Evolutionary conservation across 1,140 invertebrate genomes (phyloP), one percentile per base, ranked within the genome.

Genomic region (Drosophila virilis): DNA sequence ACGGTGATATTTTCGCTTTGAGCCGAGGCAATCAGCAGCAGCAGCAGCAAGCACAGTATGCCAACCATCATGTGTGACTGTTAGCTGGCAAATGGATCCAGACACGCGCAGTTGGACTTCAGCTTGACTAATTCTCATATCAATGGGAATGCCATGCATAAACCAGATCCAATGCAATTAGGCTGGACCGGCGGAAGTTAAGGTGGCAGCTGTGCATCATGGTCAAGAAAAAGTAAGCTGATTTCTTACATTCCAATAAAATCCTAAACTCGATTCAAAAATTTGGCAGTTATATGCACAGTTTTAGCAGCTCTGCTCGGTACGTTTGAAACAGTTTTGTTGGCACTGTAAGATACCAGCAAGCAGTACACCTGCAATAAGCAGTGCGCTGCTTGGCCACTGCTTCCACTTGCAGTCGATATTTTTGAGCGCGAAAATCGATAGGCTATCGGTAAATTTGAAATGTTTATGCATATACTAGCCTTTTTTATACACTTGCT

Each of bases 51-150:
- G 9, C 42, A 50, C 1, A 67, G 12, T 32, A 38, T 8, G 8
- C 2, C 38, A 67, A 50, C 12, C 81, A 85, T 85, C 6, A 10
- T 33, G 9, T 7, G 6, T 4, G 1, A 8, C 15, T 22, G 3
- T 17, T 42, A 0, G 1, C 2, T 32, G 1, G 15, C 2, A 33
- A 79, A 50, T 72, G 45, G 50, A 17, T 4, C 15, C 4, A 8
- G 1, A 5, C 1, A 48, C 9, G 9, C 8, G 8, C 1, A 43
- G 13, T 12, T 22, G 32, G 8, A 6, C 12, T 28, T 37, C 22
- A 2, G 22, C 17, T 10, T 33, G 10, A 45, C 15, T 17, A 70
- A 52, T 74, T 33, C 6, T 15, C 28, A 38, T 55, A 50, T 10
- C 5, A 28, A 48, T n/a, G 6, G 46, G 22, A 38, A 22, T 37